phyloP scores from a whole-genome alignment of 2,888 invertebrate genomes.

The Drosophila eohydei region DNA sequence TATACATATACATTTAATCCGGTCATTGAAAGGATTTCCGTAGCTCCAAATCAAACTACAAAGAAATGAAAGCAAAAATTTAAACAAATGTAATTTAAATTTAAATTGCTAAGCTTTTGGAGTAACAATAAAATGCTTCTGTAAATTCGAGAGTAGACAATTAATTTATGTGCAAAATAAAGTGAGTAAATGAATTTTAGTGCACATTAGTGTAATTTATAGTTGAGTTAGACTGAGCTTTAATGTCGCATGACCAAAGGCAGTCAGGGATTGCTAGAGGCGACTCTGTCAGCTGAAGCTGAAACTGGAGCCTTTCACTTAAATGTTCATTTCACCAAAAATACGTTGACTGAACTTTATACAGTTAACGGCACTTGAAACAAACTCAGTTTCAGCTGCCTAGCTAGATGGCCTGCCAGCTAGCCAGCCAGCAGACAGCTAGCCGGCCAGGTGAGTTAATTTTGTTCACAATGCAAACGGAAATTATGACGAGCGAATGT shows the following conservation, averaged over 20 bases:
- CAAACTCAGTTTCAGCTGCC: conserved; percentile 43
- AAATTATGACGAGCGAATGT: conserved; percentile 56
- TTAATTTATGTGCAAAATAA: background rate
- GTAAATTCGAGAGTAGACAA: background rate
- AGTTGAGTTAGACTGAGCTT: conserved; percentile 13
- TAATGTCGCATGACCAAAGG: conserved; percentile 25
- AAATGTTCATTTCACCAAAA: conserved; percentile 48
- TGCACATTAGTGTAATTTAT: conserved; percentile 30
- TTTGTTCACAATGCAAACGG: conserved; percentile 65
- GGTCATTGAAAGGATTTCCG: background rate
- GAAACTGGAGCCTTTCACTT: conserved; percentile 48
- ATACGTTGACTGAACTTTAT: conserved; percentile 57
- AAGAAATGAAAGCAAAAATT: background rate
- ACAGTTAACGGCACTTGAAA: conserved; percentile 18
- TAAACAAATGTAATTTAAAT: background rate
- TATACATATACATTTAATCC: background rate
- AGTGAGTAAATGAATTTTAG: conserved; percentile 19
- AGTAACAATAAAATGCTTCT: background rate
- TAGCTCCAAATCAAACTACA: too few species aligned
- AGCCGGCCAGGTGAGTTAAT: conserved; percentile 12
- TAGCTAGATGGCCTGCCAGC: background rate
- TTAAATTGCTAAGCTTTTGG: background rate
- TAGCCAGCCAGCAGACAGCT: background rate
- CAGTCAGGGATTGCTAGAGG: conserved; percentile 39
- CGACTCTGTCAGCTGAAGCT: conserved; percentile 1